Base-by-base conservation (phyloP, 2,888 invertebrate species). In the Gymnosoma rotundatum region DNA sequence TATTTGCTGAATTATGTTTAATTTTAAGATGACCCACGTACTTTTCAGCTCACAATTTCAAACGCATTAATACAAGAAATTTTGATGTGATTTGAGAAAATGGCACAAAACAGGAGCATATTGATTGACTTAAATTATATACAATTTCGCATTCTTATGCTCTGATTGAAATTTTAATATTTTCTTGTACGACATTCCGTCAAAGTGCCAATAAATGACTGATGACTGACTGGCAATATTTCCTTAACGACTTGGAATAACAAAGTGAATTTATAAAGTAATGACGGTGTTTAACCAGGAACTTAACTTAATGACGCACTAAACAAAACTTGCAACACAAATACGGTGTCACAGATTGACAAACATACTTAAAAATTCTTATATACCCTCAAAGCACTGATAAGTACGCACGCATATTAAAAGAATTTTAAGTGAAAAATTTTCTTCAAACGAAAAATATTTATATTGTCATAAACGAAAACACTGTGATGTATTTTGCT, bases 221-320 rank as follows among this genome's bases (percentile, higher is more conserved):
- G 69, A 66, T 63, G 48, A 32, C 66, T 73, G 60, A n/a, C 64
- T 72, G 45, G 16, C 32, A 52, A 58, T 52, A 48, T 60, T 63
- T 66, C 18, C 20, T 32, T 80, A 20, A 42, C 16, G 25, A 48
- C 38, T 8, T 50, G 48, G 48, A 67, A 67, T 42, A 70, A 66
- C n/a, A 38, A 18, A 18, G 50, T 20, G 54, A 78, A 78, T 69
- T 25, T 58, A 67, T 38, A 76, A 60, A 60, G 50, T 14, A 78
- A 70, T 75, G 60, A 70, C 58, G 74, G 58, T 79, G 74, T 70
- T 83, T 83, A 83, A 83, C 79, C 78, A 79, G 74, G 74, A 78
- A 63, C 74, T 83, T 74, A 82, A 76, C 76, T 72, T 66, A 78
- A 78, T 64, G 78, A 64, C 74, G 75, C 74, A 78, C 74, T 83